A percentile compares a stretch with the other conserved stretches of the same genome.
phyloP scores from a whole-genome alignment of 2,113 vertebrate species.

The Ranitomeya imitator region DNA sequence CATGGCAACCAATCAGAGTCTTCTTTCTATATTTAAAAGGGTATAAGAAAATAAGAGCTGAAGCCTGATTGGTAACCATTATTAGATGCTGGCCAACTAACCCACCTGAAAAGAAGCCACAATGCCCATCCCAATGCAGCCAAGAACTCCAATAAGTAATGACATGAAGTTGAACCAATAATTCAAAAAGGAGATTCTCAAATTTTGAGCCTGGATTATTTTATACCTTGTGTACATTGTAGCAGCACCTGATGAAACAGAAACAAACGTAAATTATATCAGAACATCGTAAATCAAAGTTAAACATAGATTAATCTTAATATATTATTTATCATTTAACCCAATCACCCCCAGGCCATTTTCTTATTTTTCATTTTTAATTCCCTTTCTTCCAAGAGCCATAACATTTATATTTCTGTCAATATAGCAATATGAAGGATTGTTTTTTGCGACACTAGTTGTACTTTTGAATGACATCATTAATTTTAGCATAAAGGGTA shows the following conservation, averaged over 20 bases:
- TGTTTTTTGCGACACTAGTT: too few relatives aligned
- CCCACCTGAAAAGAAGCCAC: constrained; percentile 94
- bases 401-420: too few relatives aligned
- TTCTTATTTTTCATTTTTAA: too few relatives aligned
- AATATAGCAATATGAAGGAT: too few relatives aligned
- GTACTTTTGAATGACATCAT: too few relatives aligned
- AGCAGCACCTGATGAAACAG: constrained; percentile 72
- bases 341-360: too few relatives aligned
- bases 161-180: constrained; percentile 73
- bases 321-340: neutral
- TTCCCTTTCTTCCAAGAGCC: too few relatives aligned
- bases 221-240: constrained; percentile 89
- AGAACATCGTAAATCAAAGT: neutral
- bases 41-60: neutral
- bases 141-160: constrained; percentile 74
- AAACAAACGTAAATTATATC: neutral
- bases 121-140: constrained; percentile 87
- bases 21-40: too few relatives aligned
- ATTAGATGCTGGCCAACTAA: fast-evolving
- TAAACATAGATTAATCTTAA: neutral
- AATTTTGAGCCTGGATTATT: constrained; percentile 81
- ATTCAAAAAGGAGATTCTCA: constrained; percentile 59
- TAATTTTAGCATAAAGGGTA: too few relatives aligned
- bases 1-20: too few relatives aligned
- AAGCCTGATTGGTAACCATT: neutral